phyloP scores from a whole-genome alignment of 2,888 invertebrate genomes.

The Callinectes sapidus region DNA sequence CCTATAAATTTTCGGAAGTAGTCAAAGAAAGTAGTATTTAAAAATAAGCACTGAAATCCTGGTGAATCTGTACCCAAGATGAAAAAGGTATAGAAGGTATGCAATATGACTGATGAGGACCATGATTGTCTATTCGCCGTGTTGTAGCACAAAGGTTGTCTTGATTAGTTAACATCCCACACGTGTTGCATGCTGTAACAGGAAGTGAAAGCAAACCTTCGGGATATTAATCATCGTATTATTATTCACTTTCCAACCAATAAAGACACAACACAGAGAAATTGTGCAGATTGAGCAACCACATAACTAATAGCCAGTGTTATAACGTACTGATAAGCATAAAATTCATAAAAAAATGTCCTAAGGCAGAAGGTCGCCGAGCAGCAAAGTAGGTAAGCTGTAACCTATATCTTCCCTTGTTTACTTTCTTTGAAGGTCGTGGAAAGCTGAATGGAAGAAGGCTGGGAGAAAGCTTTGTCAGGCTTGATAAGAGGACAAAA shows the following conservation, averaged over 20 bases:
- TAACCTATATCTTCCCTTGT: background rate
- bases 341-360: background rate
- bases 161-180: background rate
- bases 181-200: background rate
- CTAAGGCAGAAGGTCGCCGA: background rate
- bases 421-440: constrained; percentile 25
- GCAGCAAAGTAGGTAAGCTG: background rate
- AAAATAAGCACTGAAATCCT: too few relatives aligned
- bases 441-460: constrained; percentile 20
- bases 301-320: background rate
- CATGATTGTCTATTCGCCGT: background rate
- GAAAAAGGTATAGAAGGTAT: too few relatives aligned
- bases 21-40: too few relatives aligned
- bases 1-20: too few relatives aligned
- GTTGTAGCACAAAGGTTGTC: background rate
- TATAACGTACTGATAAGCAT: background rate
- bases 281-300: background rate
- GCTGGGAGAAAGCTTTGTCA: background rate
- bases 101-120: too few relatives aligned
- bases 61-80: too few relatives aligned
- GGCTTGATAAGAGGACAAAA: background rate
- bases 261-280: too few relatives aligned
- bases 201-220: background rate
- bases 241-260: background rate
- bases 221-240: background rate